Evolutionary conservation across 53 echinoderm and acorn worm species (phyloP).

Genomic region (Crossaster papposus): DNA sequence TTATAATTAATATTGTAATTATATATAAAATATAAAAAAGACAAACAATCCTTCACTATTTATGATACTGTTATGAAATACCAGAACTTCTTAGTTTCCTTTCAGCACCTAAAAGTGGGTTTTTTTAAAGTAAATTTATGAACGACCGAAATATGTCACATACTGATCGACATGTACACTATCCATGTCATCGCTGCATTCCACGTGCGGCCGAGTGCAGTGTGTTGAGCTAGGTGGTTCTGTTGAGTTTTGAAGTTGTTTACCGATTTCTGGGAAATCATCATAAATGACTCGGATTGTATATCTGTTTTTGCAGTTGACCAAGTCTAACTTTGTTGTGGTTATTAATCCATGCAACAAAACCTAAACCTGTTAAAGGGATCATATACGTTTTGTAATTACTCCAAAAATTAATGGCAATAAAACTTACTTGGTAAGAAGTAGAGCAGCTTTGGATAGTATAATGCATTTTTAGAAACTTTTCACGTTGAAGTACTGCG

Average conservation of each 20-base stretch:
- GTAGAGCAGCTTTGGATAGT: too few species aligned
- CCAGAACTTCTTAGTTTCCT: not conserved
- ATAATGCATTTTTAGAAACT: too few species aligned
- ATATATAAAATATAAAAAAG: not conserved
- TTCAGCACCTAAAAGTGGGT: not conserved
- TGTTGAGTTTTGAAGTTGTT: not conserved
- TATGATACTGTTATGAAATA: not conserved
- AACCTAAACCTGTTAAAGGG: too few species aligned
- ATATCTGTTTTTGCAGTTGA: too few species aligned
- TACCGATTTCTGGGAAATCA: not conserved
- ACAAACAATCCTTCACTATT: too few species aligned
- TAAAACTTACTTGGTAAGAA: too few species aligned
- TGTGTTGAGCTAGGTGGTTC: not conserved
- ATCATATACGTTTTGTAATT: too few species aligned
- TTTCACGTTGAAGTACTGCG: too few species aligned
- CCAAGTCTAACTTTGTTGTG: too few species aligned
- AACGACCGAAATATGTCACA: not conserved
- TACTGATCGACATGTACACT: not conserved
- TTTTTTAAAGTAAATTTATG: not conserved
- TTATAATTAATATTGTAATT: not conserved
- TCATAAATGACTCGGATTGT: too few species aligned
- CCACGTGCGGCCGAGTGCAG: constrained; percentile 21
- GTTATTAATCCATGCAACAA: too few species aligned
- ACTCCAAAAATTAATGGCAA: too few species aligned
- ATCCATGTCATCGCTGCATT: constrained; percentile 19